Percentiles rank a stretch among this genome's conserved stretches.
phyloP scores from a whole-genome alignment of 1,140 invertebrate genomes.

The Radopholus similis region DNA sequence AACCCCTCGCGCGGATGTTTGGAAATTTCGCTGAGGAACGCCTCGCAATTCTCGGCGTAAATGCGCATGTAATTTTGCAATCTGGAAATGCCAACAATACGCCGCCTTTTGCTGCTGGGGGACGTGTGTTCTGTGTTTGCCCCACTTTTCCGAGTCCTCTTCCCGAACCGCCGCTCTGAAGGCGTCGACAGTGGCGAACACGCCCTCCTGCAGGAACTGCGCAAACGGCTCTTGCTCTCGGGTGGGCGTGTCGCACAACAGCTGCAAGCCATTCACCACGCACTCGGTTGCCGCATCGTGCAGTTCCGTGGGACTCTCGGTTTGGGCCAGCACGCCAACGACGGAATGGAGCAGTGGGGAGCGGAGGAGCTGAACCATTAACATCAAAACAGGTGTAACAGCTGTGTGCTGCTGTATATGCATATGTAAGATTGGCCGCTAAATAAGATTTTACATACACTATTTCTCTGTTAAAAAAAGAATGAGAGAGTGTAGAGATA shows the following conservation, averaged over 20 bases:
- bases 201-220: conserved; percentile 71
- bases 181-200: conserved; percentile 75
- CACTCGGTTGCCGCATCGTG: conserved; percentile 87
- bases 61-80: conserved; percentile 87
- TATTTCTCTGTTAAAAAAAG: too few species aligned
- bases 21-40: conserved; percentile 80
- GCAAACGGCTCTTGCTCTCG: conserved; percentile 61
- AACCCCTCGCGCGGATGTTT: conserved; percentile 62
- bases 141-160: conserved; percentile 79
- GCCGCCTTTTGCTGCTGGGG: background rate
- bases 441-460: too few species aligned
- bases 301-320: conserved; percentile 64
- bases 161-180: conserved; percentile 85
- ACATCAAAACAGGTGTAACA: too few species aligned
- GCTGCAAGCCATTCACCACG: conserved; percentile 73
- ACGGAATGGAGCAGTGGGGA: conserved; percentile 16
- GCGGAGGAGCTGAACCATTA: conserved; percentile 9
- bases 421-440: too few species aligned
- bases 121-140: background rate
- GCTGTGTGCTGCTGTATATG: too few species aligned
- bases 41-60: conserved; percentile 88
- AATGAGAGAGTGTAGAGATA: conserved; percentile 60
- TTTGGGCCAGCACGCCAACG: background rate
- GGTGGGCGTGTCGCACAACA: conserved; percentile 69
- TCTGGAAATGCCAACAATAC: conserved; percentile 61